These are phyloP conservation scores for Phalacrocorax aristotelis DNA, from an alignment of 2,113 vertebrate genomes.

Conservation along the genomic window DNA sequence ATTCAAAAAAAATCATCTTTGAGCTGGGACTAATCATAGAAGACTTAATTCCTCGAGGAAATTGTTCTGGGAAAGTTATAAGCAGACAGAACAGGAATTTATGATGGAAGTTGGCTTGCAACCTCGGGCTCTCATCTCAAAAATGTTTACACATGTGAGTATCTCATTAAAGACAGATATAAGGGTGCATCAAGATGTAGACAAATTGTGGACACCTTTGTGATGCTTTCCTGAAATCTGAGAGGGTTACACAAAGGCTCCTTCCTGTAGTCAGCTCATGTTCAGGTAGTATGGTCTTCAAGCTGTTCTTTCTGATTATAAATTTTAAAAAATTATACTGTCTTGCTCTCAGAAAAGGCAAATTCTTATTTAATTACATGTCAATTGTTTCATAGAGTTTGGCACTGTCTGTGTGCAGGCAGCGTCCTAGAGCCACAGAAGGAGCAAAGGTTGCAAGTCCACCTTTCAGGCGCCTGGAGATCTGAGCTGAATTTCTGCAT, in stretches of 20 bases:
- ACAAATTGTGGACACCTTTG: neutral
- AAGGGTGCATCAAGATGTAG: neutral
- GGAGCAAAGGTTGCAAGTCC: neutral
- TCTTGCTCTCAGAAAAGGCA: neutral
- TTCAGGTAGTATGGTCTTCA: neutral
- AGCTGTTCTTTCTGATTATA: neutral
- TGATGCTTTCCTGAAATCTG: neutral
- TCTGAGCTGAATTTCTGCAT: neutral
- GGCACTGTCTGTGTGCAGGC: neutral
- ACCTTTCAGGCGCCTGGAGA: neutral
- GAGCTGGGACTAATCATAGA: neutral
- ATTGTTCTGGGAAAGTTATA: constrained; percentile 17
- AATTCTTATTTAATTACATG: neutral
- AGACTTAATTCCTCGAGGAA: constrained; percentile 15
- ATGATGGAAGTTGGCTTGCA: neutral
- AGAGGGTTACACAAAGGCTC: neutral
- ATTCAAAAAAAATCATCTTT: constrained; percentile 7
- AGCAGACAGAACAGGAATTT: constrained; percentile 15
- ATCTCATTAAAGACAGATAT: neutral
- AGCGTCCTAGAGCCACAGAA: neutral
- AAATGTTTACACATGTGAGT: neutral
- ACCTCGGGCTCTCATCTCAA: neutral
- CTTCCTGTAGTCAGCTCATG: fast-evolving
- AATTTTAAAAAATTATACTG: neutral
- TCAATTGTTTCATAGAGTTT: neutral